A percentile compares a stretch with the other conserved stretches of the same genome.
phyloP scores from a whole-genome alignment of 2,797 vertebrate genomes.

The Alectoris magna region DNA sequence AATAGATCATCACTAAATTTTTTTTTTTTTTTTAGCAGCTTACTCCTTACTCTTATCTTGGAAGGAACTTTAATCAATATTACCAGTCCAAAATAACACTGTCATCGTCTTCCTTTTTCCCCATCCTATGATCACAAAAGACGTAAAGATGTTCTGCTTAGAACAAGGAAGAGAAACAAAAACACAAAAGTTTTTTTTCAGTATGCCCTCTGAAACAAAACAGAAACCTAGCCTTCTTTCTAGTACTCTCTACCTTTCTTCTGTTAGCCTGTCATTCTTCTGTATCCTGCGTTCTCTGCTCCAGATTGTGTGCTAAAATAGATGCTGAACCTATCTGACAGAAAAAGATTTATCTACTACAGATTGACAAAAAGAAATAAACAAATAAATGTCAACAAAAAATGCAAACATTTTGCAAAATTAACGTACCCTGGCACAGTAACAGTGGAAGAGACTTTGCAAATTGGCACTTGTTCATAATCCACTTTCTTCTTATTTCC shows the following conservation, averaged over 20 bases:
- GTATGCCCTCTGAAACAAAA: not conserved
- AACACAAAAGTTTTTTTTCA: not conserved
- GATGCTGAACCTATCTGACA: not conserved
- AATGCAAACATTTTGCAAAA: not conserved
- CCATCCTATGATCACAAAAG: not conserved
- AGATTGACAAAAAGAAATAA: not conserved
- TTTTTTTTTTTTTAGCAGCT: not conserved
- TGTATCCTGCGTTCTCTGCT: not conserved
- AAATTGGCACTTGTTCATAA: not conserved
- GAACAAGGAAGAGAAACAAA: not conserved
- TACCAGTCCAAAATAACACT: not conserved
- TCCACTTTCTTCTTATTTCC: not conserved
- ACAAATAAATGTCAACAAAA: not conserved
- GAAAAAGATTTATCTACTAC: not conserved
- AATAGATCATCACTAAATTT: not conserved
- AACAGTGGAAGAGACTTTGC: not conserved
- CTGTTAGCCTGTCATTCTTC: not conserved
- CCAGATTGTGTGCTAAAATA: slow-evolving; percentile 4
- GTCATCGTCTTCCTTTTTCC: not conserved
- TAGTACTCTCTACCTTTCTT: not conserved
- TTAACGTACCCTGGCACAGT: not conserved
- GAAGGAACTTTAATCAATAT: not conserved
- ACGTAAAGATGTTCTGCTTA: not conserved
- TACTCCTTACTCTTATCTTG: not conserved
- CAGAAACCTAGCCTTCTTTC: not conserved